These are phyloP conservation scores for Taphrorychus bicolor DNA, from an alignment of 2,888 invertebrate species.

Conservation along the genomic window DNA sequence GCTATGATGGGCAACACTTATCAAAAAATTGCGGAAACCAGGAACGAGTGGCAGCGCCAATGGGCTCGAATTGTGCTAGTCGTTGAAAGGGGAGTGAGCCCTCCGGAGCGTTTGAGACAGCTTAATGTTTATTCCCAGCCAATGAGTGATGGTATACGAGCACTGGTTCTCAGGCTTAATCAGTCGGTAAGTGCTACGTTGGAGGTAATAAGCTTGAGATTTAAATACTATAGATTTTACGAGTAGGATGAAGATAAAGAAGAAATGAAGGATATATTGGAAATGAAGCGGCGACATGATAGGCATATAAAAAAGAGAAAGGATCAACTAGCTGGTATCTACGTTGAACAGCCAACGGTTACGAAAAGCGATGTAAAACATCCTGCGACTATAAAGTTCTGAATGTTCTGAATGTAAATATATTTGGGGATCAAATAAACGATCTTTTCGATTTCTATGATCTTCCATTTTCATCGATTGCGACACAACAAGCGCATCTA, in stretches of 20 bases:
- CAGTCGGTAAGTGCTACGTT: constrained; percentile 75
- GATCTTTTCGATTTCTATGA: no score
- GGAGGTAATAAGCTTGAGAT: no score
- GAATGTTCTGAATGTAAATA: no score
- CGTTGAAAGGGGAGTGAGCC: constrained; percentile 95
- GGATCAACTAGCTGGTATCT: constrained; percentile 26
- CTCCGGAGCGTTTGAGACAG: constrained; percentile 83
- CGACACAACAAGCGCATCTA: no score
- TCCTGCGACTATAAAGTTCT: background rate
- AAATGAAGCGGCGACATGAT: constrained; percentile 88
- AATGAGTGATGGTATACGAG: constrained; percentile 87
- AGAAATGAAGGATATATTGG: constrained; percentile 91
- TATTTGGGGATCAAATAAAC: no score
- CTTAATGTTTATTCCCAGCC: constrained; percentile 93
- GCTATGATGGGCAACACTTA: constrained; percentile 99
- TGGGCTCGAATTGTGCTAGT: constrained; percentile 98
- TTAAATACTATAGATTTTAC: background rate
- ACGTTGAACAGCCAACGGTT: background rate
- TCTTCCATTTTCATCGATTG: no score
- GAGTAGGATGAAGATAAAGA: constrained; percentile 88
- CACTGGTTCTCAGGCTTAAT: constrained; percentile 85
- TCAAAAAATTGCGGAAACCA: constrained; percentile 95
- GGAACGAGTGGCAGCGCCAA: constrained; percentile 98
- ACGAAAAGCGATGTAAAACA: background rate
- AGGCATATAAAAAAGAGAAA: constrained; percentile 76